Conservation (phyloP, 2,888 invertebrate species). For the Xanthorhoe spadicearia region DNA sequence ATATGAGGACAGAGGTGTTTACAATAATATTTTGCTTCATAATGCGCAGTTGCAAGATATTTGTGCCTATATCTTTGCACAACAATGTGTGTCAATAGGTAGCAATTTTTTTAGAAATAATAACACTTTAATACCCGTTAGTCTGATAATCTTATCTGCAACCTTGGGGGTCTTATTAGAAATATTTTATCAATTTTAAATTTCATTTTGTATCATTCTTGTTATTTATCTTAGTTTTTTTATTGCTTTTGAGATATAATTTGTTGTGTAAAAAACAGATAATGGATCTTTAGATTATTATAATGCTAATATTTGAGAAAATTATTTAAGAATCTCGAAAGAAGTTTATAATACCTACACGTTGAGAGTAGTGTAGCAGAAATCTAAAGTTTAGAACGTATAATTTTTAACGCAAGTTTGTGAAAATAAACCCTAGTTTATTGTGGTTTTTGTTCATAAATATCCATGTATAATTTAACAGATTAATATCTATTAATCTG, state of each 20-base stretch:
- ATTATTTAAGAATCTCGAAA: too few species aligned
- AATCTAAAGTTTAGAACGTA: too few species aligned
- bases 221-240: neutral
- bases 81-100: slow-evolving; percentile 25
- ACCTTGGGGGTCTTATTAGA: slow-evolving; percentile 38
- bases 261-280: neutral
- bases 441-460: neutral
- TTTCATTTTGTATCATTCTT: neutral
- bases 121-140: slow-evolving; percentile 12
- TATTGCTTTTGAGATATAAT: neutral
- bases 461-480: neutral
- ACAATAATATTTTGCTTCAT: slow-evolving; percentile 5
- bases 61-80: slow-evolving; percentile 5
- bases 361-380: too few species aligned
- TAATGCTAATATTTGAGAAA: too few species aligned
- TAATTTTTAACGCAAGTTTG: too few species aligned
- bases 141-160: slow-evolving; percentile 38
- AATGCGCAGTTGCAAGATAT: slow-evolving; percentile 24
- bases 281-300: neutral
- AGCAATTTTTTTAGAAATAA: slow-evolving; percentile 17
- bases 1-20: neutral
- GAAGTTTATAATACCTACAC: too few species aligned
- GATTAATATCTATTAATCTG: too few species aligned
- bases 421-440: too few species aligned
- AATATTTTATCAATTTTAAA: slow-evolving; percentile 20